Base-by-base conservation (phyloP, 2,113 vertebrate species). In the Oncorhynchus mykiss region DNA sequence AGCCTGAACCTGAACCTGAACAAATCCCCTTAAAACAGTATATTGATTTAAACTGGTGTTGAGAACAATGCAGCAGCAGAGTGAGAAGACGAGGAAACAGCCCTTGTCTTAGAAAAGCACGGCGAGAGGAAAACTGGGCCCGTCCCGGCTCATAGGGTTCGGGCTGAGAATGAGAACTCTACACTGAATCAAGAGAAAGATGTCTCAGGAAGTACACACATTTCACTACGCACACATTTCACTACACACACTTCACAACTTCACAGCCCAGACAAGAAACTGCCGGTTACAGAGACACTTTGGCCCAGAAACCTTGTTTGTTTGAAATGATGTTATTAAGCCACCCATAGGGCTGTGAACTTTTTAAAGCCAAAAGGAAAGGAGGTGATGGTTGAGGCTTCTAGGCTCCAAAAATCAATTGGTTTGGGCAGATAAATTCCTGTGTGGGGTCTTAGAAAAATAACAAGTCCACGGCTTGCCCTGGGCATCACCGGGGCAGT, bases 371-470 rank as follows among this genome's bases (percentile, higher is more conserved):
- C 59, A 12, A 70, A 70, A 20, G 8, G 25, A 29, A 25, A 22
- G 39, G 39, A 71, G 66, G n/a, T 66, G 67, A 67, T 62, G 18
- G 59, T 9, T 22, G 31, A 69, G n/a, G 75, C 70, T 71, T 75
- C 65, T 25, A 29, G 59, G 71, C 64, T n/a, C 69, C 24, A 66
- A 67, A 72, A 67, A 79, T 45, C 39, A 48, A 74, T 71, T 71
- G 72, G 69, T 70, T 74, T 67, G 60, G 31, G 27, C 64, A 75
- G 78, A 71, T 39, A 45, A 45, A 73, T 16, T 39, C 71, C 71
- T 76, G 39, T 65, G 20, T 59, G 73, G 75, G 59, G 68, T 75
- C 48, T 70, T 31, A 68, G 39, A 71, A 70, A 84, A 74, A 78
- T 57, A 79, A 72, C 34, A n/a, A 74, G 67, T 24, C 60, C 20